phyloP scores from a whole-genome alignment of 2,888 invertebrate species.

The Agonum fuliginosum region DNA sequence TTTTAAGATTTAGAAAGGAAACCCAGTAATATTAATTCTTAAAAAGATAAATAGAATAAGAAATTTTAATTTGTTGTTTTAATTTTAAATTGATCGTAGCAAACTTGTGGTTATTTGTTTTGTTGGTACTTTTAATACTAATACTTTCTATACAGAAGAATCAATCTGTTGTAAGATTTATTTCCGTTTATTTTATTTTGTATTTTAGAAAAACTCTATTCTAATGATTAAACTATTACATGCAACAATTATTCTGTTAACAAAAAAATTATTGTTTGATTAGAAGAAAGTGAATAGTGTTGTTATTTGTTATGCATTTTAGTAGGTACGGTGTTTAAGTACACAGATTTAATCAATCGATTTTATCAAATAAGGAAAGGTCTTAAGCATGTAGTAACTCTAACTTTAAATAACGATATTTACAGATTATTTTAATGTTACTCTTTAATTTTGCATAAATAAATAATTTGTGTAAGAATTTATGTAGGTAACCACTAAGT shows the following conservation, averaged over 20 bases:
- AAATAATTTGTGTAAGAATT: background rate
- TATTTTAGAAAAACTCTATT: background rate
- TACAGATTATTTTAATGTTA: background rate
- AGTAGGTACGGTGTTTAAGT: too few species aligned
- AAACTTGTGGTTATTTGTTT: constrained; percentile 20
- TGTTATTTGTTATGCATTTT: background rate
- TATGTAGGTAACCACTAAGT: background rate
- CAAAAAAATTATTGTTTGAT: background rate
- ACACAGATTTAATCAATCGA: too few species aligned
- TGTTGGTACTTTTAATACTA: background rate
- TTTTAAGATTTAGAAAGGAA: too few species aligned
- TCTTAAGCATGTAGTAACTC: too few species aligned
- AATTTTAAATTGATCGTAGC: constrained; percentile 15
- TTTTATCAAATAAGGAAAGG: background rate
- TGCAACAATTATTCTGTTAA: background rate
- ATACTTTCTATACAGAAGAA: background rate
- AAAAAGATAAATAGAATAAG: background rate
- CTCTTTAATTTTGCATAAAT: background rate
- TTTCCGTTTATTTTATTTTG: background rate
- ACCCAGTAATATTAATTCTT: background rate
- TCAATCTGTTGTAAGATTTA: background rate
- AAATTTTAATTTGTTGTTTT: constrained; percentile 15
- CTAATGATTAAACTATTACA: background rate
- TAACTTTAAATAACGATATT: background rate
- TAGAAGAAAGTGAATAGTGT: background rate